phyloP scores from a whole-genome alignment of 2,888 invertebrate genomes.

The Ptilodon capucinus region DNA sequence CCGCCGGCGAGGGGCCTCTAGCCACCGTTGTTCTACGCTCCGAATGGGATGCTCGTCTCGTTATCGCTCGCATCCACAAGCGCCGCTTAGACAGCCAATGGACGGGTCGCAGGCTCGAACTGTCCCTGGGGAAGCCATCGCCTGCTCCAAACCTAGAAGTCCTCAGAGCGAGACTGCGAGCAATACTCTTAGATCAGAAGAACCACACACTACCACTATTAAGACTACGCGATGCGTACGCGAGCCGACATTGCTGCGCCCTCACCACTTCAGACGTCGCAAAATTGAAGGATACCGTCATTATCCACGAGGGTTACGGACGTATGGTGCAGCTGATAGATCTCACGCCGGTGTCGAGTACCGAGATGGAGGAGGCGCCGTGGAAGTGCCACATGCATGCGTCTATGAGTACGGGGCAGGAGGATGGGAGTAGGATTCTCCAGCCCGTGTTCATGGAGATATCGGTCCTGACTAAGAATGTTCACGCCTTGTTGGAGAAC shows the following conservation, averaged over 20 bases:
- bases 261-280: conserved; percentile 88
- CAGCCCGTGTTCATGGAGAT: conserved; percentile 87
- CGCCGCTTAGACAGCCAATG: conserved; percentile 86
- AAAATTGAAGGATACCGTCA: conserved; percentile 88
- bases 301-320: conserved; percentile 70
- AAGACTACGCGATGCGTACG: conserved; percentile 91
- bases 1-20: conserved; percentile 77
- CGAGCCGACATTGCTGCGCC: conserved; percentile 90
- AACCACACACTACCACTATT: conserved; percentile 89
- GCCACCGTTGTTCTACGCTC: conserved; percentile 88
- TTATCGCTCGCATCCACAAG: conserved; percentile 92
- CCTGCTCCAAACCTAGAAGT: conserved; percentile 85
- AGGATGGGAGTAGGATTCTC: conserved; percentile 80
- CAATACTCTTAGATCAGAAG: conserved; percentile 89
- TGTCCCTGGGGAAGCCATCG: conserved; percentile 85
- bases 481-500: conserved; percentile 86
- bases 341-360: conserved; percentile 54
- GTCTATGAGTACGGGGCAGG: conserved; percentile 54
- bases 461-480: conserved; percentile 84
- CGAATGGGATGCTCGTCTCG: conserved; percentile 87
- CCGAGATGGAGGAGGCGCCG: conserved; percentile 71
- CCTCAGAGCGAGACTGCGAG: conserved; percentile 86
- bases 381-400: conserved; percentile 81
- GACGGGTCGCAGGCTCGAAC: conserved; percentile 89
- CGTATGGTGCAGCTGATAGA: conserved; percentile 71